A percentile compares a stretch with the other conserved stretches of the same genome.
Evolutionary conservation across 1,140 invertebrate genomes (phyloP).

Genomic region (Eufriesea mexicana): DNA sequence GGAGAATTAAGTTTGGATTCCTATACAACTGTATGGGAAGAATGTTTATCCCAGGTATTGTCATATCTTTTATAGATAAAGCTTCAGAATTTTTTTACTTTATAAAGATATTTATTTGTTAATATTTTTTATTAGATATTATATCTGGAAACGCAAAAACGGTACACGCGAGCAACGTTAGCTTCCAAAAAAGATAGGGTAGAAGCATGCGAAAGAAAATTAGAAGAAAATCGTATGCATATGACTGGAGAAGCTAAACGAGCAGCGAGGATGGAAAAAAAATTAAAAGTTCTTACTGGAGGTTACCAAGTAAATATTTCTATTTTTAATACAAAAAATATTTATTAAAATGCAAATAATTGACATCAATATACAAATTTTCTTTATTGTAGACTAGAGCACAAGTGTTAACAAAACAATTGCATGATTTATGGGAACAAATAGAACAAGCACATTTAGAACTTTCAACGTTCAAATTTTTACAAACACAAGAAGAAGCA

Average conservation of each 20-base stretch:
- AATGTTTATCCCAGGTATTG: constrained; percentile 91
- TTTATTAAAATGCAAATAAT: constrained; percentile 6
- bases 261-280: constrained; percentile 99
- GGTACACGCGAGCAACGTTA: constrained; percentile 96
- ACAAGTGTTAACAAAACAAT: constrained; percentile 94
- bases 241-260: constrained; percentile 98
- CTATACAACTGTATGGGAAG: constrained; percentile 98
- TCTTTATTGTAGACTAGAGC: constrained; percentile 85
- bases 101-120: not conserved
- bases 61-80: constrained; percentile 40
- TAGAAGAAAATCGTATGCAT: constrained; percentile 96
- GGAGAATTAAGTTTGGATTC: constrained; percentile 95
- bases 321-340: not conserved
- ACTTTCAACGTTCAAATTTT: constrained; percentile 95
- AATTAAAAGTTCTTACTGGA: constrained; percentile 95
- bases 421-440: constrained; percentile 94
- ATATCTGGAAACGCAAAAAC: constrained; percentile 93
- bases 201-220: constrained; percentile 94
- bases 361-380: not conserved
- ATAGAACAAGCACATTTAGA: constrained; percentile 95
- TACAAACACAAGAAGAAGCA: constrained; percentile 94
- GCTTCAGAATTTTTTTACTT: not conserved
- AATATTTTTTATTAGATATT: constrained; percentile 85
- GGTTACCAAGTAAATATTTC: constrained; percentile 89
- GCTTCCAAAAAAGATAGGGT: constrained; percentile 97